A percentile compares a stretch with the other conserved stretches of the same genome.
Evolutionary conservation across 2,888 invertebrate species (phyloP).

Genomic region (Helleia helle): DNA sequence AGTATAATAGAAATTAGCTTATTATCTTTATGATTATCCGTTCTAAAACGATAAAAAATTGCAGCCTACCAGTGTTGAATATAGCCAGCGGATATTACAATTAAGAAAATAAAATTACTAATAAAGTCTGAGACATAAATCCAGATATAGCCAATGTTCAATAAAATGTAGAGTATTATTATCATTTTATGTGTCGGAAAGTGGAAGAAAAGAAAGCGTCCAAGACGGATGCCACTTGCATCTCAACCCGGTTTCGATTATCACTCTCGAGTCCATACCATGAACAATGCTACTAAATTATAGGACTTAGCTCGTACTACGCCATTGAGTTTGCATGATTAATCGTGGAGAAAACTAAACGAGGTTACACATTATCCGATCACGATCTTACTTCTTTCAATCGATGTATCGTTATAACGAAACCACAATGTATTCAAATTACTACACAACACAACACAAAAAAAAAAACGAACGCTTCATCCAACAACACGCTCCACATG

Average conservation of each 20-base stretch:
- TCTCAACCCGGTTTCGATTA: constrained; percentile 61
- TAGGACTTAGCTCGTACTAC: constrained; percentile 54
- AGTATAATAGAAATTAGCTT: too few species aligned
- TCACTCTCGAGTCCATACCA: constrained; percentile 36
- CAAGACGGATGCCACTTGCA: constrained; percentile 46
- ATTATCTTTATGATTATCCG: too few species aligned
- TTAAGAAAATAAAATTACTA: too few species aligned
- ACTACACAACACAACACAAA: not conserved
- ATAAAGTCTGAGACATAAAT: not conserved
- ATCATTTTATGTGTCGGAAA: constrained; percentile 9
- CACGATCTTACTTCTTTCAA: constrained; percentile 7
- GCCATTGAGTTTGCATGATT: constrained; percentile 63
- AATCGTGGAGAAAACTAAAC: constrained; percentile 59
- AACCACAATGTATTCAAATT: constrained; percentile 7
- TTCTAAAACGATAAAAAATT: too few species aligned
- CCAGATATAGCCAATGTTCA: not conserved
- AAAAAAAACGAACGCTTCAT: not conserved
- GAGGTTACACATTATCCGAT: constrained; percentile 39
- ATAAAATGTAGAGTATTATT: constrained; percentile 1
- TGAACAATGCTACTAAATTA: constrained; percentile 61
- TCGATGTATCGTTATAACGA: constrained; percentile 7
- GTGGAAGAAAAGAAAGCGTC: constrained; percentile 35
- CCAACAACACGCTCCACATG: not conserved
- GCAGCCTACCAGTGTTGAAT: too few species aligned
- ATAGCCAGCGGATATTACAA: too few species aligned